Evolutionary conservation across 1,140 invertebrate genomes (phyloP).

Genomic region (Oncopeltus fasciatus): DNA sequence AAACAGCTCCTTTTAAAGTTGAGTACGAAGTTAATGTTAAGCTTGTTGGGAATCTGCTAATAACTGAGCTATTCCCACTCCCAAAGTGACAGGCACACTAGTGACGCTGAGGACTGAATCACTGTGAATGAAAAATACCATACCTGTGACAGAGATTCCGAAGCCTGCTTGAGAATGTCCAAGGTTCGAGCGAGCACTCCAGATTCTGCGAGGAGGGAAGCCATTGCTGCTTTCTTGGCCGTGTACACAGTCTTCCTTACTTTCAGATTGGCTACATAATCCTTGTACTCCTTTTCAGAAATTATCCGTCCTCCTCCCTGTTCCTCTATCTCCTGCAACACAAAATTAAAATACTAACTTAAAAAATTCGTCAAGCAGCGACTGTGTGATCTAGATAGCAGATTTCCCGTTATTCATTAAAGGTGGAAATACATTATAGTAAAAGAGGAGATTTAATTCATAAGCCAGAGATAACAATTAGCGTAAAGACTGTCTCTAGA

Average conservation of each 20-base stretch:
- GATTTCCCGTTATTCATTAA: too few relatives aligned
- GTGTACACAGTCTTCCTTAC: conserved; percentile 64
- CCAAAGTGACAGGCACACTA: neutral
- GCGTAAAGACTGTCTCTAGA: too few relatives aligned
- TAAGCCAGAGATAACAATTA: too few relatives aligned
- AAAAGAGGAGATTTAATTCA: too few relatives aligned
- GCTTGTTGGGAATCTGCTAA: too few relatives aligned
- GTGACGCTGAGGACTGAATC: neutral
- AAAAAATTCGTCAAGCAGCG: neutral
- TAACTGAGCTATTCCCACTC: too few relatives aligned
- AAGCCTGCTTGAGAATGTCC: conserved; percentile 36
- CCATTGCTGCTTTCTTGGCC: conserved; percentile 53
- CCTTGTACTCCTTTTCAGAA: conserved; percentile 15
- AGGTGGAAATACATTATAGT: too few relatives aligned
- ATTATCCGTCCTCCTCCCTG: conserved; percentile 5
- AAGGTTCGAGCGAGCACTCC: conserved; percentile 47
- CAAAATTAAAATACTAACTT: neutral
- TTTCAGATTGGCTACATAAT: conserved; percentile 16
- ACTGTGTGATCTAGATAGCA: neutral
- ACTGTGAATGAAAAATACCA: neutral
- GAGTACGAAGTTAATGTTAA: neutral
- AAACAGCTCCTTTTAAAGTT: neutral
- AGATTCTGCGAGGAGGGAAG: conserved; percentile 51
- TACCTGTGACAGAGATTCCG: conserved; percentile 11
- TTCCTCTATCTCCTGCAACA: neutral